phyloP scores from a whole-genome alignment of 2,888 invertebrate genomes.

The Quadriops clusia region DNA sequence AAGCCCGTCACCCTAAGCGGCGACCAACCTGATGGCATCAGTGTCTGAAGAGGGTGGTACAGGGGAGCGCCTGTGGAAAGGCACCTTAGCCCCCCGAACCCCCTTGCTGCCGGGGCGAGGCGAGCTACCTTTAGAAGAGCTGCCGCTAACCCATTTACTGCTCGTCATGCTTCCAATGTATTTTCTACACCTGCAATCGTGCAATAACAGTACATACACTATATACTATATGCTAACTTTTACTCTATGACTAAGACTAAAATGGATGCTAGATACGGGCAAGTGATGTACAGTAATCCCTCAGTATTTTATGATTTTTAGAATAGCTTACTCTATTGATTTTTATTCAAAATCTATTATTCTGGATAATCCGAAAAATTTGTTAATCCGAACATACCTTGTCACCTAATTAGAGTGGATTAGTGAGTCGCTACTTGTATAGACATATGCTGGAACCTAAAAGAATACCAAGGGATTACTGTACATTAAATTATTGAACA shows the following conservation, averaged over 20 bases:
- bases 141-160: slow-evolving; percentile 25
- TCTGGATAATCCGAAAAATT: no score
- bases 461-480: no score
- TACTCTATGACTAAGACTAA: slow-evolving; percentile 9
- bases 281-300: no score
- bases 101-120: slow-evolving; percentile 37
- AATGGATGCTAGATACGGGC: no score
- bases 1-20: slow-evolving; percentile 33
- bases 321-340: no score
- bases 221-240: slow-evolving; percentile 3
- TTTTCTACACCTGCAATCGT: slow-evolving; percentile 37
- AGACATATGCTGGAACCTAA: no score
- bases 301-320: no score
- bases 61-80: slow-evolving; percentile 50
- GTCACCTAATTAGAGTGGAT: no score
- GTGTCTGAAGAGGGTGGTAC: slow-evolving; percentile 29
- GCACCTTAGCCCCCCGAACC: slow-evolving; percentile 41
- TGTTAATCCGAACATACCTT: no score
- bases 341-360: no score
- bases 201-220: slow-evolving; percentile 14
- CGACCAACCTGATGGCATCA: slow-evolving; percentile 36
- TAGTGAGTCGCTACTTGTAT: no score
- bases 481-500: no score
- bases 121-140: slow-evolving; percentile 19
- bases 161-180: slow-evolving; percentile 27